These are phyloP conservation scores for Thelaira solivaga DNA, from an alignment of 2,888 invertebrate species.

Conservation along the genomic window DNA sequence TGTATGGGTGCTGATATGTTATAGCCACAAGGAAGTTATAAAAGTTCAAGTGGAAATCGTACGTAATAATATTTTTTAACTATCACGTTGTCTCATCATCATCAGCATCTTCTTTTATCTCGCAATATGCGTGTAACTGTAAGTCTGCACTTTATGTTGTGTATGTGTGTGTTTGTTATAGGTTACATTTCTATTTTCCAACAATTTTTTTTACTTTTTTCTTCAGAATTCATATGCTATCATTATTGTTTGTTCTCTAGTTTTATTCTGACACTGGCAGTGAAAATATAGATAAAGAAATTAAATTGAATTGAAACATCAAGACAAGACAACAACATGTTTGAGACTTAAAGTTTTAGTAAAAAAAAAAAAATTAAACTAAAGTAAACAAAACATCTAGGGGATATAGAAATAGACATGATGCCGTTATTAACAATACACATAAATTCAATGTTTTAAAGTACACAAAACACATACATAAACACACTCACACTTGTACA, in stretches of 20 bases:
- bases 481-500: too few species aligned
- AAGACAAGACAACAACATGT: slow-evolving; percentile 25
- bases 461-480: not conserved
- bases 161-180: not conserved
- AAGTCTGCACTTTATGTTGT: too few species aligned
- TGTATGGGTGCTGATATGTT: not conserved
- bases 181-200: too few species aligned
- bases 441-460: slow-evolving; percentile 28
- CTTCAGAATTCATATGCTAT: not conserved
- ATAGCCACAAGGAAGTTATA: slow-evolving; percentile 59
- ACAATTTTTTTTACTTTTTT: not conserved
- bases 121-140: too few species aligned
- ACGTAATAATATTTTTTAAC: slow-evolving; percentile 38
- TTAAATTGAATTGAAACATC: slow-evolving; percentile 49
- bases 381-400: slow-evolving; percentile 45
- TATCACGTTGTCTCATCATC: slow-evolving; percentile 40
- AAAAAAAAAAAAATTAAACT: slow-evolving; percentile 7
- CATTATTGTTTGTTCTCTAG: slow-evolving; percentile 32
- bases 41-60: slow-evolving; percentile 61
- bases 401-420: slow-evolving; percentile 52
- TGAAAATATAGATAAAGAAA: slow-evolving; percentile 50
- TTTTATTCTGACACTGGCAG: slow-evolving; percentile 47
- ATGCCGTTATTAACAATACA: slow-evolving; percentile 53
- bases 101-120: not conserved
- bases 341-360: slow-evolving; percentile 15